phyloP scores from a whole-genome alignment of 2,113 vertebrate genomes.

The Zapornia atra region DNA sequence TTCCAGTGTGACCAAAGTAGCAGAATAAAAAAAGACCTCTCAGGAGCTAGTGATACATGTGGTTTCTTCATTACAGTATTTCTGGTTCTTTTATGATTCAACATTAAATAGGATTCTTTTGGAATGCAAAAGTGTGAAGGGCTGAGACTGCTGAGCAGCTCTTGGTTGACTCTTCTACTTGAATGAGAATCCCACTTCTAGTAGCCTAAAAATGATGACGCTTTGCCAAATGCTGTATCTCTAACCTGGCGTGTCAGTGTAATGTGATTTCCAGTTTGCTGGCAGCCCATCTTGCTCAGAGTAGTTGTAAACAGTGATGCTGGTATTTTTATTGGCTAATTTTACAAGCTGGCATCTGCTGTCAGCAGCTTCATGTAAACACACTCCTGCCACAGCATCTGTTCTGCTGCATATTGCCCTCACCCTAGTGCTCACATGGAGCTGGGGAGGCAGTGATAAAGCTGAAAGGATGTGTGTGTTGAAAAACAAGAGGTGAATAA shows the following conservation, averaged over 20 bases:
- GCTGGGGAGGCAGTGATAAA: slow-evolving; percentile 47
- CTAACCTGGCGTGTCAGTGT: not conserved
- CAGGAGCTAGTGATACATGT: not conserved
- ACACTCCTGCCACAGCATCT: slow-evolving; percentile 71
- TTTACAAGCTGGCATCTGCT: slow-evolving; percentile 71
- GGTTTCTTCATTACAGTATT: not conserved
- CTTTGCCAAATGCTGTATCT: not conserved
- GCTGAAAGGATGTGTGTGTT: slow-evolving; percentile 28
- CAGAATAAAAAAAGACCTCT: not conserved
- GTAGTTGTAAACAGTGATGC: slow-evolving; percentile 53
- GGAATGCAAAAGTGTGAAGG: not conserved
- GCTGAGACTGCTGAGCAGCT: not conserved
- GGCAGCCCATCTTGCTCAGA: slow-evolving; percentile 18
- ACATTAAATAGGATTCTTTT: not conserved
- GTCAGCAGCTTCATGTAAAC: slow-evolving; percentile 72
- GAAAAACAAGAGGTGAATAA: slow-evolving; percentile 21
- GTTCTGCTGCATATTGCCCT: slow-evolving; percentile 64
- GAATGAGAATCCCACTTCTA: not conserved
- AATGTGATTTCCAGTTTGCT: slow-evolving; percentile 18
- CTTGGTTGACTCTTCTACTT: not conserved
- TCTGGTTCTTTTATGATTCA: not conserved
- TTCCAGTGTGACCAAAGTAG: not conserved
- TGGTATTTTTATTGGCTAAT: slow-evolving; percentile 67
- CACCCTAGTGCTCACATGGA: slow-evolving; percentile 26
- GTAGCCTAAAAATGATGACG: not conserved